phyloP scores from a whole-genome alignment of 2,888 invertebrate species.

The Odontocerum albicorne region DNA sequence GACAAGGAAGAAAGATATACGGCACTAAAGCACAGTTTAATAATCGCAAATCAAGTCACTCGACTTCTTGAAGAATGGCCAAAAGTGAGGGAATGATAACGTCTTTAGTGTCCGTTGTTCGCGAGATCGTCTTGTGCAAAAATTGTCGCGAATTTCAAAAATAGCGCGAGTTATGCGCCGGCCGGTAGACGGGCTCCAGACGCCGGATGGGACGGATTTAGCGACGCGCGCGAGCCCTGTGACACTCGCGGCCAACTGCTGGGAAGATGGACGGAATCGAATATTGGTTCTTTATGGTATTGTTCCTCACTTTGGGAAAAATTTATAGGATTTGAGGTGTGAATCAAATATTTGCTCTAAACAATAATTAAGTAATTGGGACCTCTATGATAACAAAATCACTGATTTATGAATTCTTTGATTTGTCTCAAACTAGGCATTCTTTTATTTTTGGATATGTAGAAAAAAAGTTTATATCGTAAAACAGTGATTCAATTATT shows the following conservation, averaged over 20 bases:
- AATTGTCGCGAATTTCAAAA: conserved; percentile 17
- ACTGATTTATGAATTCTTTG: too few relatives aligned
- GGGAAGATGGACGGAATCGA: not conserved
- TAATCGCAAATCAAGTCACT: too few relatives aligned
- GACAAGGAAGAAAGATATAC: too few relatives aligned
- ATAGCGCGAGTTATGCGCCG: conserved; percentile 28
- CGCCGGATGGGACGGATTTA: conserved; percentile 20
- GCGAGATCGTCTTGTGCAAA: not conserved
- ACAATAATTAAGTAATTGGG: too few relatives aligned
- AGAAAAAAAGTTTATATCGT: too few relatives aligned
- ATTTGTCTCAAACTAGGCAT: too few relatives aligned
- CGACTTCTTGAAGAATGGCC: not conserved
- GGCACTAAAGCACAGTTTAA: too few relatives aligned
- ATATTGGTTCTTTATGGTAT: not conserved
- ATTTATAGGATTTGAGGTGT: too few relatives aligned
- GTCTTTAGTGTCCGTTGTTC: not conserved
- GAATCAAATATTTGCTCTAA: too few relatives aligned
- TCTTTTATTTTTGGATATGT: too few relatives aligned
- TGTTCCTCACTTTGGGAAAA: not conserved
- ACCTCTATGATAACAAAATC: too few relatives aligned
- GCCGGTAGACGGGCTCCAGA: conserved; percentile 31
- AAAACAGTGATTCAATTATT: too few relatives aligned
- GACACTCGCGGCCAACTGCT: not conserved
- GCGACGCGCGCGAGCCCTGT: conserved; percentile 1
- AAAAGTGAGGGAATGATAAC: not conserved